Evolutionary conservation across 2,797 vertebrate genomes (phyloP).

Genomic region (Alcedo quadribrachys): DNA sequence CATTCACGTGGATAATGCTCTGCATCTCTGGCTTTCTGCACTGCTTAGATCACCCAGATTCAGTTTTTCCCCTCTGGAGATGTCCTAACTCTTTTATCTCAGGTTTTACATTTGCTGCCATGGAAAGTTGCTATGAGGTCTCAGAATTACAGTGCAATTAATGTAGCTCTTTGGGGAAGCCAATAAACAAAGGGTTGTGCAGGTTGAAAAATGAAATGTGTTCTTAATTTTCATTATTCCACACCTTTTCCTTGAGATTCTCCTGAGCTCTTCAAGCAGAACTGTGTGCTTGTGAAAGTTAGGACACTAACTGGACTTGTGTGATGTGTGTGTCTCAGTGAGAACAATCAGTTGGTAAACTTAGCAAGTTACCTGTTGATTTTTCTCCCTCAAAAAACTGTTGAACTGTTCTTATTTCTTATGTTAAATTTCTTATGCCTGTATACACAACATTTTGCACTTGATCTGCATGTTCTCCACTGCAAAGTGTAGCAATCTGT

Average conservation of each 20-base stretch:
- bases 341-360: not conserved
- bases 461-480: not conserved
- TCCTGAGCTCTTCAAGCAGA: not conserved
- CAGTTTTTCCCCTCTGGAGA: not conserved
- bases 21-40: not conserved
- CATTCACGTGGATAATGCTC: not conserved
- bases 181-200: not conserved
- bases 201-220: not conserved
- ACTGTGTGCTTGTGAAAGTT: not conserved
- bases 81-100: not conserved
- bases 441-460: not conserved
- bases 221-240: not conserved
- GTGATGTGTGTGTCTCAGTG: fast-evolving
- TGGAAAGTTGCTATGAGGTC: not conserved
- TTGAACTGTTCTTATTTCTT: too few species aligned
- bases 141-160: not conserved
- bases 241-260: not conserved
- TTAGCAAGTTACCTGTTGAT: not conserved
- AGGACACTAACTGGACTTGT: not conserved
- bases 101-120: not conserved
- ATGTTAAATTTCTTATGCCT: not conserved
- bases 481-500: not conserved
- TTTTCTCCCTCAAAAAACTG: not conserved
- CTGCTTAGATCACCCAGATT: not conserved
- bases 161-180: not conserved